These are phyloP conservation scores for Lepidochrysops patricia DNA, from an alignment of 2,888 invertebrate genomes.

Conservation along the genomic window DNA sequence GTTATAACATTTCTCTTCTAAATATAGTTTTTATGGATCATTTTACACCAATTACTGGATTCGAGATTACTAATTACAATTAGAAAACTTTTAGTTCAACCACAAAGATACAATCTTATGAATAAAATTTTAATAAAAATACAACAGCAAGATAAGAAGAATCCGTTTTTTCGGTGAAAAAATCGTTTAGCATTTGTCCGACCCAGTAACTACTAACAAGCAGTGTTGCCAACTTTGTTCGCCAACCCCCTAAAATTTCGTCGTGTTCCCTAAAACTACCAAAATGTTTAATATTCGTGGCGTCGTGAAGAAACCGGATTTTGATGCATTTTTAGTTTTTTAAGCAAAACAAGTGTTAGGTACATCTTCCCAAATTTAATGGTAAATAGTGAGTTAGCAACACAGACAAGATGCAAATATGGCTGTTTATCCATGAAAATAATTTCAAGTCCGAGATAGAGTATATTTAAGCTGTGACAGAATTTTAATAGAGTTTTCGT, in stretches of 20 bases:
- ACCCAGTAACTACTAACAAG: constrained; percentile 5
- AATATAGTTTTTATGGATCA: too few species aligned
- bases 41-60: neutral
- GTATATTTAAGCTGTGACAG: constrained; percentile 22
- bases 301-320: too few species aligned
- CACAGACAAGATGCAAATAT: constrained; percentile 8
- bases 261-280: neutral
- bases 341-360: too few species aligned
- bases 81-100: neutral
- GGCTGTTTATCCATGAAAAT: constrained; percentile 12
- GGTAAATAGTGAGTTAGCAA: too few species aligned
- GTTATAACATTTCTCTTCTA: too few species aligned
- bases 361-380: too few species aligned
- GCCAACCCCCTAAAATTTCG: neutral
- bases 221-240: neutral
- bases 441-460: constrained; percentile 4
- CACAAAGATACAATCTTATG: neutral
- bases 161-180: neutral
- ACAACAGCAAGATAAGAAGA: neutral
- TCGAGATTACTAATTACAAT: neutral
- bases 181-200: neutral
- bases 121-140: neutral
- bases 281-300: too few species aligned
- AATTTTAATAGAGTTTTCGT: constrained; percentile 21
- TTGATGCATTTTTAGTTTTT: too few species aligned